Conservation (phyloP, 2,113 vertebrate species). For the Collichthys lucidus region DNA sequence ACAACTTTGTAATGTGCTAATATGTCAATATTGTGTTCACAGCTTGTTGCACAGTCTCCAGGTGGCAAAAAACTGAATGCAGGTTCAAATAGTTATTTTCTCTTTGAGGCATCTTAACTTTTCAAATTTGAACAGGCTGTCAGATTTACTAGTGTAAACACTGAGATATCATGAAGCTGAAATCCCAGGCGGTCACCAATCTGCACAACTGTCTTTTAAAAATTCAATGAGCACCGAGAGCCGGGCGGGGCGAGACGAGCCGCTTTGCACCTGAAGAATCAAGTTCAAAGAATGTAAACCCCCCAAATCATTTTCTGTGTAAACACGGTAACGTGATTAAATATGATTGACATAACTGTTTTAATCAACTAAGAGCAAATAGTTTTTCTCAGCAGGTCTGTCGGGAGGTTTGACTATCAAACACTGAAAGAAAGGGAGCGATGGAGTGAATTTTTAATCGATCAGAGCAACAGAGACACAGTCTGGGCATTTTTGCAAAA, state of each 20-base stretch:
- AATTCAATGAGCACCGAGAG: background rate
- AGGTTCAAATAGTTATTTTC: too few species aligned
- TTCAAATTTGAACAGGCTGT: too few species aligned
- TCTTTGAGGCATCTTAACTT: too few species aligned
- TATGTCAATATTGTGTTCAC: too few species aligned
- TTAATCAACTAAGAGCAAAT: background rate
- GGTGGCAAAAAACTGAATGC: too few species aligned
- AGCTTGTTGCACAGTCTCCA: too few species aligned
- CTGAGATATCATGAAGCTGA: too few species aligned
- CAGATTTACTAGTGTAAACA: too few species aligned
- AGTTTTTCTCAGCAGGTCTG: background rate
- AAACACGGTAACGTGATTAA: background rate
- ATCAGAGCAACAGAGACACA: too few species aligned
- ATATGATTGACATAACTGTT: background rate
- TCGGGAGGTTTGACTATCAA: background rate
- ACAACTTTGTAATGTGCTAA: too few species aligned
- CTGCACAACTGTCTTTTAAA: background rate
- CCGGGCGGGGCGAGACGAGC: background rate
- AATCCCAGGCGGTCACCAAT: background rate
- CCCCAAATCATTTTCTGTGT: background rate
- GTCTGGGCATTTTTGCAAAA: too few species aligned
- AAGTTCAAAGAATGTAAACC: background rate
- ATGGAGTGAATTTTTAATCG: conserved; percentile 2
- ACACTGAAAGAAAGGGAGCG: background rate
- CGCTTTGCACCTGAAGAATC: background rate